Evolutionary conservation across 2,888 invertebrate genomes (phyloP).

Genomic region (Apeira syringaria): DNA sequence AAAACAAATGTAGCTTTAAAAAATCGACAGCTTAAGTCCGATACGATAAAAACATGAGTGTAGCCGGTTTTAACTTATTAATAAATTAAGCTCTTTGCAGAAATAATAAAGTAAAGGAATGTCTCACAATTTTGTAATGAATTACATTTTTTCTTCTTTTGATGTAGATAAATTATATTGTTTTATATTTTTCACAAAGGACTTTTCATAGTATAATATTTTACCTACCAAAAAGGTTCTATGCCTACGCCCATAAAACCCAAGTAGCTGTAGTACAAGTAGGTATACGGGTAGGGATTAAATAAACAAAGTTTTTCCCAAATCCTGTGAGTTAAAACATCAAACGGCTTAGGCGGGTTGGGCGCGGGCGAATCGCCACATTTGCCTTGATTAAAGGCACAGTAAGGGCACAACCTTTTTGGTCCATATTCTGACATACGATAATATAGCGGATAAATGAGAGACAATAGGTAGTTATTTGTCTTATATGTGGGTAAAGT

Average conservation of each 20-base stretch:
- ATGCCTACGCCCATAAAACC: conserved; percentile 8
- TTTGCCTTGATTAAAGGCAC: conserved; percentile 67
- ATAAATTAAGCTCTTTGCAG: no score
- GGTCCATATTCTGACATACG: conserved; percentile 38
- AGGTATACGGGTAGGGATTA: conserved; percentile 40
- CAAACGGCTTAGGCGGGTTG: conserved; percentile 61
- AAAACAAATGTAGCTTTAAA: no score
- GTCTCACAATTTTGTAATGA: no score
- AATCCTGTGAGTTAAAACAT: conserved; percentile 66
- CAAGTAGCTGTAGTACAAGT: conserved; percentile 4
- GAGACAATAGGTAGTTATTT: no score
- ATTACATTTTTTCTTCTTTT: no score
- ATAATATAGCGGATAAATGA: no score
- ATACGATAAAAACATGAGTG: no score
- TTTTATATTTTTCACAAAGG: background rate
- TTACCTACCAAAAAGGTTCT: conserved; percentile 10
- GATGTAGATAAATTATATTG: no score
- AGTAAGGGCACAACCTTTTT: conserved; percentile 53
- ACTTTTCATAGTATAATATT: background rate
- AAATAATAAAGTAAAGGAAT: no score
- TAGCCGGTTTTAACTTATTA: no score
- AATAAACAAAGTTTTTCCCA: conserved; percentile 66
- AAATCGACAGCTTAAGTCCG: no score
- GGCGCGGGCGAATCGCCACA: conserved; percentile 48
- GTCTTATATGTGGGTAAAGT: no score